Evolutionary conservation across 1,140 invertebrate species (phyloP).

Genomic region (Andricus grossulariae): DNA sequence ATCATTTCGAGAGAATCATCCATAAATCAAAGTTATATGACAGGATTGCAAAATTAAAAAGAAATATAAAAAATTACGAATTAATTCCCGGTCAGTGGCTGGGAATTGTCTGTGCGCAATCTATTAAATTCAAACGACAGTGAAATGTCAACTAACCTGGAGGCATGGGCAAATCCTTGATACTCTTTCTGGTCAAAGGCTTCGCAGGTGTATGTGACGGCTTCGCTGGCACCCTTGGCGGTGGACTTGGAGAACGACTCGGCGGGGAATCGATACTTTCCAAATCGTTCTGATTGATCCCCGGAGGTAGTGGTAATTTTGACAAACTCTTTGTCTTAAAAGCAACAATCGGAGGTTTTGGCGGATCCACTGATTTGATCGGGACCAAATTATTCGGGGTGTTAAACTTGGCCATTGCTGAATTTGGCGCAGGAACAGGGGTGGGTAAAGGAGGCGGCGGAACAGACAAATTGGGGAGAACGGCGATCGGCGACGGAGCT

Average conservation of each 20-base stretch:
- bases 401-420: conserved; percentile 69
- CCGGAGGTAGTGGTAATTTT: conserved; percentile 89
- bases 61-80: too few relatives aligned
- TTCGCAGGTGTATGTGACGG: conserved; percentile 50
- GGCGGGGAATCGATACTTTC: conserved; percentile 85
- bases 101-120: too few relatives aligned
- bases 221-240: conserved; percentile 39
- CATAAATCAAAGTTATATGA: too few relatives aligned
- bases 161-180: conserved; percentile 93
- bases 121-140: neutral
- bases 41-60: too few relatives aligned
- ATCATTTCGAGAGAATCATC: too few relatives aligned
- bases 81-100: too few relatives aligned
- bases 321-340: conserved; percentile 82
- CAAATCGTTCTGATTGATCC: conserved; percentile 87
- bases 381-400: conserved; percentile 69
- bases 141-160: conserved; percentile 79
- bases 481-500: conserved; percentile 41
- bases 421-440: conserved; percentile 59
- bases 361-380: conserved; percentile 68
- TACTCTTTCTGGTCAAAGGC: conserved; percentile 79
- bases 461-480: conserved; percentile 51
- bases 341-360: conserved; percentile 67
- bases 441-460: conserved; percentile 50
- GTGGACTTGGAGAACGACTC: conserved; percentile 79